These are phyloP conservation scores for Atta cephalotes DNA, from an alignment of 1,140 invertebrate genomes.

Conservation along the genomic window DNA sequence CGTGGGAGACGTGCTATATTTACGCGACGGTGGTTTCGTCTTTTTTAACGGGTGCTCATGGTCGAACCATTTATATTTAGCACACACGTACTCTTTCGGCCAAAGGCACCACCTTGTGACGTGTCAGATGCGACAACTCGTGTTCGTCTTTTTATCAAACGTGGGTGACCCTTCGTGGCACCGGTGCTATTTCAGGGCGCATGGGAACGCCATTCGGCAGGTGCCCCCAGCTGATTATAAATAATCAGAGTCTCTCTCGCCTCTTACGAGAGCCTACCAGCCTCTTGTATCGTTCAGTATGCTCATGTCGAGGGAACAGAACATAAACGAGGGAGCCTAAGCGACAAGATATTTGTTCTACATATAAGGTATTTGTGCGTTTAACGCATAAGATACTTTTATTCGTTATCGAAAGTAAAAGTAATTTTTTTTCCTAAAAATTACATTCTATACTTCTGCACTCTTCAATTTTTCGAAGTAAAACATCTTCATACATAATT, in stretches of 20 bases:
- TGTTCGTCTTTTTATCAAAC: conserved; percentile 73
- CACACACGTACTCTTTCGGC: not conserved
- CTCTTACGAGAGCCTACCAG: conserved; percentile 53
- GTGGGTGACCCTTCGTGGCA: conserved; percentile 56
- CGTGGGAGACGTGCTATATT: conserved; percentile 82
- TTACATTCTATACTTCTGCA: not conserved
- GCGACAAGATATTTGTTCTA: conserved; percentile 52
- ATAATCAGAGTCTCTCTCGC: conserved; percentile 74
- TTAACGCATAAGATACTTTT: not conserved
- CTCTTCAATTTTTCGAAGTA: not conserved
- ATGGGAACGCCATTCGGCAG: conserved; percentile 80
- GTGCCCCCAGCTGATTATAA: conserved; percentile 80
- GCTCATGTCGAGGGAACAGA: conserved; percentile 58
- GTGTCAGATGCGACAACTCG: conserved; percentile 68
- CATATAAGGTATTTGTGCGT: not conserved
- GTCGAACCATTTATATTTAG: conserved; percentile 79
- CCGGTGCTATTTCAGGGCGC: conserved; percentile 78
- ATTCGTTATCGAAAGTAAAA: not conserved
- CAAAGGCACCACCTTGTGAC: conserved; percentile 74
- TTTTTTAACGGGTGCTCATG: conserved; percentile 60
- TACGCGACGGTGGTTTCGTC: conserved; percentile 73
- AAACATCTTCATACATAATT: not conserved
- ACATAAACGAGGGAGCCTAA: conserved; percentile 42
- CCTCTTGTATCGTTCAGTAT: conserved; percentile 26
- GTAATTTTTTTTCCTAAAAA: not conserved